These are phyloP conservation scores for Acheta domesticus DNA, from an alignment of 2,888 invertebrate species.

Conservation along the genomic window DNA sequence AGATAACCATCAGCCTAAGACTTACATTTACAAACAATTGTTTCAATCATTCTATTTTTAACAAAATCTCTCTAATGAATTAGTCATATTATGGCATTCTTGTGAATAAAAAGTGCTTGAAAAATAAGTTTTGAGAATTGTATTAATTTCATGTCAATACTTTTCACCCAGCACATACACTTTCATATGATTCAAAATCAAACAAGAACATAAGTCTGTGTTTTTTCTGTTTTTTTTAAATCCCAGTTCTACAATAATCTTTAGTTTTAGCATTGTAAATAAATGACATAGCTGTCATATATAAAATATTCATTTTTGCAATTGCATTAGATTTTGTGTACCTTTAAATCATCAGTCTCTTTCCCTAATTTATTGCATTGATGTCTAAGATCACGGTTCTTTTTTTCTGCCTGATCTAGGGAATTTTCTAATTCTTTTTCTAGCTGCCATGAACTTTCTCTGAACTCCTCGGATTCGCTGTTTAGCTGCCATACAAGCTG, in stretches of 20 bases:
- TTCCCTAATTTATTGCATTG: not conserved
- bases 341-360: not conserved
- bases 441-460: not conserved
- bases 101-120: too few relatives aligned
- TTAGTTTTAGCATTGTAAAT: too few relatives aligned
- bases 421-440: constrained; percentile 5
- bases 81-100: too few relatives aligned
- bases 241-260: too few relatives aligned
- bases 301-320: not conserved
- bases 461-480: not conserved
- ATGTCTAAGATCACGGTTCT: not conserved
- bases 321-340: not conserved
- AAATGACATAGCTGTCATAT: not conserved
- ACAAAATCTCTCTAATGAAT: too few relatives aligned
- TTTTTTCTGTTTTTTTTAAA: too few relatives aligned
- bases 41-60: too few relatives aligned
- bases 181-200: not conserved
- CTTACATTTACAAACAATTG: too few relatives aligned
- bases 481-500: not conserved
- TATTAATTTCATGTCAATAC: not conserved
- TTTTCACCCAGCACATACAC: not conserved
- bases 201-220: too few relatives aligned
- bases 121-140: not conserved
- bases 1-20: too few relatives aligned
- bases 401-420: not conserved